Percentiles rank a stretch among this genome's conserved stretches.
Conservation (phyloP, 2,113 vertebrate species). For the Hippocampus abdominalis region DNA sequence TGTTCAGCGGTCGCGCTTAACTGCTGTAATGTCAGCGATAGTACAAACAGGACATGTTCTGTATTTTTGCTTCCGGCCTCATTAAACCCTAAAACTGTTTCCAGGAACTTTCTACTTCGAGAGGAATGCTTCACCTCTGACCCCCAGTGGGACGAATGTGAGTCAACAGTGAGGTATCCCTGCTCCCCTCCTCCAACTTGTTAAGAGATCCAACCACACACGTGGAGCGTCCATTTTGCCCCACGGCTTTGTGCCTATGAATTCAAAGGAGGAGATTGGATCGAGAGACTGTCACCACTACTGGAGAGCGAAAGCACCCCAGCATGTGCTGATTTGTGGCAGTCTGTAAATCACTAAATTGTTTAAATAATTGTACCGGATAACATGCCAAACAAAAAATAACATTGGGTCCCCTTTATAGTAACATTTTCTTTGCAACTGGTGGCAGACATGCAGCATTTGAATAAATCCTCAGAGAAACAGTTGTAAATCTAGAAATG, state of each 20-base stretch:
- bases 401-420: background rate
- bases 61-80: background rate
- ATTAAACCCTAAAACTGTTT: constrained; percentile 9
- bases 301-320: background rate
- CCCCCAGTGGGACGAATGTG: constrained; percentile 53
- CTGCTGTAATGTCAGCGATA: background rate
- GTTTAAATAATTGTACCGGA: background rate
- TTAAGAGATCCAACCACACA: constrained; percentile 61
- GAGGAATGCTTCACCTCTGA: constrained; percentile 59
- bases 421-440: background rate
- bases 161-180: constrained; percentile 50
- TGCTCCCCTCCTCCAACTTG: constrained; percentile 55
- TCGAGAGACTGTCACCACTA: constrained; percentile 7
- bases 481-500: background rate
- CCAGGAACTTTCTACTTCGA: constrained; percentile 43
- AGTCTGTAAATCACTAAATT: background rate
- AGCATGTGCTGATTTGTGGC: background rate
- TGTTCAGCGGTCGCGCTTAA: background rate
- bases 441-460: background rate
- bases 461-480: background rate
- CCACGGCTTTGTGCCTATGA: constrained; percentile 53
- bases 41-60: background rate
- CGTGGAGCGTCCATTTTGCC: constrained; percentile 61
- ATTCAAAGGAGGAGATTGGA: constrained; percentile 35
- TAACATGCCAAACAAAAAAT: background rate